Conservation (phyloP, 2,888 invertebrate genomes). For the Sphaerophoria rueppellii region DNA sequence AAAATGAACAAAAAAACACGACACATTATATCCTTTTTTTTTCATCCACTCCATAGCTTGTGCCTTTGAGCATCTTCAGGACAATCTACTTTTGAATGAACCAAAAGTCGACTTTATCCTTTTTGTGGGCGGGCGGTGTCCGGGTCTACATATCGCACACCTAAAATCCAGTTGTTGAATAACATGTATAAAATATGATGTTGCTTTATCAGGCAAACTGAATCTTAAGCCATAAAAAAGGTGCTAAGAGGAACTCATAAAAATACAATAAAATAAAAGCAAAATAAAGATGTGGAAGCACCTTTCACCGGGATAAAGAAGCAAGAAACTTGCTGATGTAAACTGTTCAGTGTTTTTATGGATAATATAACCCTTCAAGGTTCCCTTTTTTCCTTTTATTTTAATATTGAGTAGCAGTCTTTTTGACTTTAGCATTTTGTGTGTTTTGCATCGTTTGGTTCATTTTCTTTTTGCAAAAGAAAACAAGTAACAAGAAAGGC, state of each 20-base stretch:
- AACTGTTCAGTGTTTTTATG: slow-evolving; percentile 8
- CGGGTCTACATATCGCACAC: neutral
- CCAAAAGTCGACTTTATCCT: slow-evolving; percentile 31
- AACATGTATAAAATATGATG: slow-evolving; percentile 36
- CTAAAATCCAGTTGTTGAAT: neutral
- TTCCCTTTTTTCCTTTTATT: neutral
- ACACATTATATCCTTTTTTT: slow-evolving; percentile 23
- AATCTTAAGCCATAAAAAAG: slow-evolving; percentile 48
- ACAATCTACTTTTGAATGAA: slow-evolving; percentile 7
- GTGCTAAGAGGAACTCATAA: slow-evolving; percentile 50
- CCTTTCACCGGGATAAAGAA: slow-evolving; percentile 31
- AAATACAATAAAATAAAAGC: slow-evolving; percentile 42
- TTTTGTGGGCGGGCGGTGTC: neutral
- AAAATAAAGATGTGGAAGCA: slow-evolving; percentile 24
- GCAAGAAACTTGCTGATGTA: neutral
- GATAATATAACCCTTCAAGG: slow-evolving; percentile 34
- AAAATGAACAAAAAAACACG: slow-evolving; percentile 30
- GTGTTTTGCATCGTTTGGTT: slow-evolving; percentile 18
- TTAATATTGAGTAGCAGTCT: slow-evolving; percentile 31
- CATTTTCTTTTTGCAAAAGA: slow-evolving; percentile 10
- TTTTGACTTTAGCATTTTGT: slow-evolving; percentile 25
- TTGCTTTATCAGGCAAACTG: slow-evolving; percentile 35
- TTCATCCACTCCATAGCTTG: neutral
- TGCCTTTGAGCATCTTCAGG: slow-evolving; percentile 9
- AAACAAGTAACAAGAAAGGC: too few species aligned